phyloP scores from a whole-genome alignment of 2,113 vertebrate genomes.

The Conger conger region DNA sequence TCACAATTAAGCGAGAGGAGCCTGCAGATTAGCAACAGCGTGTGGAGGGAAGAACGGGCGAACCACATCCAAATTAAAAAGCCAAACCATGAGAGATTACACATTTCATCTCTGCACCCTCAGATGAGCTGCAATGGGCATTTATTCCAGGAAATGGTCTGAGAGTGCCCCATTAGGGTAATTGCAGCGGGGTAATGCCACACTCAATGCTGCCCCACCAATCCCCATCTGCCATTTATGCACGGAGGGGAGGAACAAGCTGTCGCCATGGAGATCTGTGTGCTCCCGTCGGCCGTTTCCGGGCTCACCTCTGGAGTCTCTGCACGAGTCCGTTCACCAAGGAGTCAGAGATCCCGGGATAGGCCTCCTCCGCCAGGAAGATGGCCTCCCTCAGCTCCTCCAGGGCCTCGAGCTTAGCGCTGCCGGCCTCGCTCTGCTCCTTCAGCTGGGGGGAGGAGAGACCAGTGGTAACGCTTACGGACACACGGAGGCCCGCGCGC shows the following conservation, averaged over 20 bases:
- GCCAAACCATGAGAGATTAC: background rate
- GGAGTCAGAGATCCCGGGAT: slow-evolving; percentile 89
- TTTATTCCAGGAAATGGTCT: background rate
- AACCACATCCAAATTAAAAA: background rate
- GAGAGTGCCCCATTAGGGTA: background rate
- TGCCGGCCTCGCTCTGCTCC: slow-evolving; percentile 79
- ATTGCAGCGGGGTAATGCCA: background rate
- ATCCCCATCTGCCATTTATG: background rate
- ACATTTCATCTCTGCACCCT: background rate
- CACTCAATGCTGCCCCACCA: background rate
- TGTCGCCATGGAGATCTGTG: background rate
- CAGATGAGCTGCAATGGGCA: background rate
- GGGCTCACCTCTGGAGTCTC: slow-evolving; percentile 86
- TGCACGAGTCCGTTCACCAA: slow-evolving; percentile 89
- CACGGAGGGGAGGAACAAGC: background rate
- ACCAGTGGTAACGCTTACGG: background rate
- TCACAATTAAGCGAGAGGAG: background rate
- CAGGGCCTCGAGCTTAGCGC: slow-evolving; percentile 81
- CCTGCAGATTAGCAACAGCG: background rate
- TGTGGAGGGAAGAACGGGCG: background rate
- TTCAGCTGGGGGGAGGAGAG: slow-evolving; percentile 70
- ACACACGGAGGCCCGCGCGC: too few relatives aligned
- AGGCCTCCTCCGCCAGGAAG: slow-evolving; percentile 85
- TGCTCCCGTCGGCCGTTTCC: background rate
- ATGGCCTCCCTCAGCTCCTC: slow-evolving; percentile 85